Evolutionary conservation across 2,113 vertebrate species (phyloP).

Genomic region (Pitta sordida): DNA sequence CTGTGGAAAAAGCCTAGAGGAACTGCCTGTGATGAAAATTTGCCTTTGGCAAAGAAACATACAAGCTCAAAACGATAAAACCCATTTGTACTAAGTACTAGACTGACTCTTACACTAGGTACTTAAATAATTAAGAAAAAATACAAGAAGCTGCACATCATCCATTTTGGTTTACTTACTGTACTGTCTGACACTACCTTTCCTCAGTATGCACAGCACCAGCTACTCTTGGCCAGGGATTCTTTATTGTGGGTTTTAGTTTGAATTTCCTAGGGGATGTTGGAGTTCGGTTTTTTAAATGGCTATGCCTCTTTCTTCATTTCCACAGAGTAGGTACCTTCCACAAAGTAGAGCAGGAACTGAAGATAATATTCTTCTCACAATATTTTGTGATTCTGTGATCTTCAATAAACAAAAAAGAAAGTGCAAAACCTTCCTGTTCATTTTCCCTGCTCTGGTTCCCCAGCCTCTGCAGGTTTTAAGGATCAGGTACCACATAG

Average conservation of each 20-base stretch:
- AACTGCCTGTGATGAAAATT: background rate
- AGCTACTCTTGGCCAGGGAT: background rate
- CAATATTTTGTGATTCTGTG: too few species aligned
- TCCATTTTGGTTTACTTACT: background rate
- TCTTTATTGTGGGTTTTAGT: background rate
- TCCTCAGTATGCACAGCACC: background rate
- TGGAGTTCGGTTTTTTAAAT: background rate
- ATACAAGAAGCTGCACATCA: background rate
- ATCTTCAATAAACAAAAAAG: background rate
- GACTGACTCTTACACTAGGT: background rate
- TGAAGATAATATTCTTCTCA: background rate
- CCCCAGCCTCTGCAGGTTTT: background rate
- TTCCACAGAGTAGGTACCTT: background rate
- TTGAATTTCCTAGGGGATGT: background rate
- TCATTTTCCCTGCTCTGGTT: background rate
- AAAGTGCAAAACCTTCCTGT: background rate
- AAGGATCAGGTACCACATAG: background rate
- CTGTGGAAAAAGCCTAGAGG: background rate
- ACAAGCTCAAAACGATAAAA: background rate
- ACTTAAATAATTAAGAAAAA: background rate
- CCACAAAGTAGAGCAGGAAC: background rate
- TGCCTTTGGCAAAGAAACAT: background rate
- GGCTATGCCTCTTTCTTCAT: background rate
- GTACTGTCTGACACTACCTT: background rate
- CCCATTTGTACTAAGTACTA: too few species aligned